A percentile compares a stretch with the other conserved stretches of the same genome.
Evolutionary conservation across 2,888 invertebrate genomes (phyloP).

Genomic region (Heteropelma amictum): DNA sequence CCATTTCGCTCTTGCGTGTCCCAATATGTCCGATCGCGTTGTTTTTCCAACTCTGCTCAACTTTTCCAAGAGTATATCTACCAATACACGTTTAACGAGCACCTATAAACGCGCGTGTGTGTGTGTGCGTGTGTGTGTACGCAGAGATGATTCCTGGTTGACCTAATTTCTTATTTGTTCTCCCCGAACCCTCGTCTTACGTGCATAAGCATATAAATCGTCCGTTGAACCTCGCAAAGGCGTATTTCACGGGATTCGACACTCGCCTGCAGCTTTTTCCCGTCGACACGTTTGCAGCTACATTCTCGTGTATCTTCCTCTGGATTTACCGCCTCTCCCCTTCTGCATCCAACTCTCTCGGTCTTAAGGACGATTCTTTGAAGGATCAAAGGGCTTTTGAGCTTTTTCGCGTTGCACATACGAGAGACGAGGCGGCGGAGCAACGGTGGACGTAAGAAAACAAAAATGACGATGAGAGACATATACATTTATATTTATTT

Average conservation of each 20-base stretch:
- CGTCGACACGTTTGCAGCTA: background rate
- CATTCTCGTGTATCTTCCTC: background rate
- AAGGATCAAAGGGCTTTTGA: slow-evolving; percentile 38
- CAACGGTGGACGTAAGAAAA: background rate
- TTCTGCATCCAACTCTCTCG: background rate
- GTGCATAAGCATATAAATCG: background rate
- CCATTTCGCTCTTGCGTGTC: background rate
- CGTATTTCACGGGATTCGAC: background rate
- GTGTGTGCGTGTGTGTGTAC: background rate
- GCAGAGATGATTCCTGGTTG: slow-evolving; percentile 25
- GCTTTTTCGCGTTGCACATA: slow-evolving; percentile 6
- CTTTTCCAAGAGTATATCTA: no score
- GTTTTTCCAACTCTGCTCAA: slow-evolving; percentile 1
- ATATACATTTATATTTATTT: slow-evolving; percentile 17
- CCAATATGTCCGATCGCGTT: background rate
- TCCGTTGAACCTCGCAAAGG: background rate
- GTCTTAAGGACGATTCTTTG: slow-evolving; percentile 29
- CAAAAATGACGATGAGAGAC: no score
- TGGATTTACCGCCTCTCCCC: background rate
- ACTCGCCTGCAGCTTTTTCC: background rate
- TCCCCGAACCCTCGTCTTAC: background rate
- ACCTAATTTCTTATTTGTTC: slow-evolving; percentile 23
- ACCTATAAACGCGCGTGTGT: background rate
- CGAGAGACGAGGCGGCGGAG: background rate
- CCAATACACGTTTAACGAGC: no score